Base-by-base conservation (phyloP, 2,797 vertebrate genomes). In the Poeciliopsis infans region DNA sequence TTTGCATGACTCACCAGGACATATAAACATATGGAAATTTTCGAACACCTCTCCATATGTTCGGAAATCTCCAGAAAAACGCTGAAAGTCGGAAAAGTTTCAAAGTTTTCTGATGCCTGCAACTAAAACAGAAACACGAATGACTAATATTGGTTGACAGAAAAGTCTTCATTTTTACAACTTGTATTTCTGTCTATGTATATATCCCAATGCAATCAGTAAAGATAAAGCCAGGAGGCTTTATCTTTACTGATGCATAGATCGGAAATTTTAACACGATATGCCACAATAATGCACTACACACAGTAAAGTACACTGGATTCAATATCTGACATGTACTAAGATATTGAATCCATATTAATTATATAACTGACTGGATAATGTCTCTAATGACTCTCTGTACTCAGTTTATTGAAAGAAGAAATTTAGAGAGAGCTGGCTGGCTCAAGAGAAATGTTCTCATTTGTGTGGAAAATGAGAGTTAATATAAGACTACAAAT, bases 401-500 rank as follows among this genome's bases (percentile, higher is more conserved):
- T 77, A 57, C 25, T 7, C 55, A 43, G 77, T 66, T 36, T 69
- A 75, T 70, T 55, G 39, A 76, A 72, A 80, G 31, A 16, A 33
- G 16, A 79, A 79, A 46, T 59, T 80, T 79, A 53, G 7, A 57
- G 5, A 12, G 25, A 61, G 71, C 68, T 64, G 23, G 66, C 47
- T 61, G 79, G 36, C 75, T 28, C 36, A 78, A 77, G 23, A 75
- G 53, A 77, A 91, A 85, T 69, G 45, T 77, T 57, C 33, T 43
- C 81, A 89, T 87, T 83, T 79, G 79, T 87, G 85, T 86, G 84
- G 78, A 85, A 91, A 89, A 88, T 89, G 57, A 69, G 89, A 94
- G 95, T 96, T 95, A 95, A 96, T 96, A 87, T 93, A 80, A 93
- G 88, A 95, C 93, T 82, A 90, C 89, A 90, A 85, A 89, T 94